phyloP scores from a whole-genome alignment of 2,113 vertebrate genomes.

The Myrmophylax atrothorax region DNA sequence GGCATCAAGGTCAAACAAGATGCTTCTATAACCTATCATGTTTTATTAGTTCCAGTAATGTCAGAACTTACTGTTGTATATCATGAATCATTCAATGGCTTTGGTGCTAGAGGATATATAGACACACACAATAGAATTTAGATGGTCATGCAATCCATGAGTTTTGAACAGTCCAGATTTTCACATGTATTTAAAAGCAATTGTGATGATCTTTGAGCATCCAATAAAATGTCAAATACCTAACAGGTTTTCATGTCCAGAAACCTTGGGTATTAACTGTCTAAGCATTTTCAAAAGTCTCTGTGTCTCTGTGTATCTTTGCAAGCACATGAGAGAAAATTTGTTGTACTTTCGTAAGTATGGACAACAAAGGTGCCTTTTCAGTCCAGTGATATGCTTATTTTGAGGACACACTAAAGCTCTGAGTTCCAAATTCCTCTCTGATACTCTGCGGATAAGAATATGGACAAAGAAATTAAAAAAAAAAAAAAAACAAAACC shows the following conservation, averaged over 20 bases:
- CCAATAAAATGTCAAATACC: background rate
- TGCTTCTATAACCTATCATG: background rate
- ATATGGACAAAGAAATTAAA: background rate
- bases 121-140: background rate
- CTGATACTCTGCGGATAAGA: background rate
- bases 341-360: background rate
- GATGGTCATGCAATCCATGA: background rate
- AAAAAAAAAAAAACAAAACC: background rate
- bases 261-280: background rate
- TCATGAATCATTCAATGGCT: background rate
- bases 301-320: background rate
- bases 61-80: background rate
- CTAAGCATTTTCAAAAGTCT: background rate
- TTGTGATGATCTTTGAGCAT: background rate
- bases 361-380: background rate
- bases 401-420: background rate
- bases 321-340: background rate
- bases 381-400: background rate
- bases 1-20: constrained; percentile 14
- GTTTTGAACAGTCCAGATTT: background rate
- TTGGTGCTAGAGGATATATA: background rate
- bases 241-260: background rate
- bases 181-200: background rate
- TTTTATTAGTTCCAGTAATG: constrained; percentile 21
- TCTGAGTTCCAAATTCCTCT: background rate